Evolutionary conservation across 2,113 vertebrate genomes (phyloP), one percentile per base, ranked within the genome.

Genomic region (Neogale vison): DNA sequence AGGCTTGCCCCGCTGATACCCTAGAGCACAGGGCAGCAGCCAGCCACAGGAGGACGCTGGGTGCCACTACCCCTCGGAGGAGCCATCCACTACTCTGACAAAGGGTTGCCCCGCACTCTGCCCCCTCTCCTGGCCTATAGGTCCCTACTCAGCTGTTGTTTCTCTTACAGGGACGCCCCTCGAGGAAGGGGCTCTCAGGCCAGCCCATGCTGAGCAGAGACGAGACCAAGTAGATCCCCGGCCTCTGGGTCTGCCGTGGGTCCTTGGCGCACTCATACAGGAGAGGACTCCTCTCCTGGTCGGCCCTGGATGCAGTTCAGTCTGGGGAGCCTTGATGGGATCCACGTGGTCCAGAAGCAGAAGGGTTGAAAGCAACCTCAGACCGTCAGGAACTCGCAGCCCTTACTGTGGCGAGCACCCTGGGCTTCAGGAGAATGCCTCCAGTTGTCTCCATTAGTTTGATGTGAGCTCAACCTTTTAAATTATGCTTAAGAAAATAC

Each of bases 401-500:
- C 9, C 4, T 6, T 72, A 24, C 8, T 4, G 69, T 23, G 36
- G 69, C 5, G 11, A 39, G 59, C 4, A 52, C 13, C 81, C 65
- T 86, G 63, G 6, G 26, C 82, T 82, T 89, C 89, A 67, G 17
- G 42, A 82, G 18, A 39, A 74, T 12, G 21, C 17, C 47, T 92
- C 65, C 65, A 50, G 26, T 34, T 91, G 83, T 65, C 34, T 74
- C 34, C n/a, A 7, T 34, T 36, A 45, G 52, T 91, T 61, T 59
- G 47, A 88, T 29, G 36, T 79, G 69, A 93, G 29, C 63, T 34
- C 63, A 65, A 65, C 29, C 29, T 93, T 74, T 69, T 31, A 47
- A 91, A 92, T 72, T 45, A 92, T 52, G 34, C 61, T 69, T 95
- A 86, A 50, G 34, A 92, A 85, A 74, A 31, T 67, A 47, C 42